These are phyloP conservation scores for Noctua pronuba DNA, from an alignment of 2,888 invertebrate species.

Conservation along the genomic window DNA sequence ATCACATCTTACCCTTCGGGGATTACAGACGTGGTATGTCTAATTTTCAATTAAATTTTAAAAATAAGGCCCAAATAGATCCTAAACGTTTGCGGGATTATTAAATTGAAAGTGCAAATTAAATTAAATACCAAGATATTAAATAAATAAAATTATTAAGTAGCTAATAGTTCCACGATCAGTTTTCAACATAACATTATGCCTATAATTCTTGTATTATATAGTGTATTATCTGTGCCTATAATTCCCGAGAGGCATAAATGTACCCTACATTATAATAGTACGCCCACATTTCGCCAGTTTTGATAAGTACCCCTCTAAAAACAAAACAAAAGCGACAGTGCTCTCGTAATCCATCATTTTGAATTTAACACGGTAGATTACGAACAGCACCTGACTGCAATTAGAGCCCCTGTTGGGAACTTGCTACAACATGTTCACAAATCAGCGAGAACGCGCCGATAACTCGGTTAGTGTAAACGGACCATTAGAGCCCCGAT, in stretches of 20 bases:
- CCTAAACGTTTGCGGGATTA: neutral
- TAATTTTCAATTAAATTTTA: neutral
- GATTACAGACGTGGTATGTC: too few species aligned
- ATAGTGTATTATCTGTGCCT: too few species aligned
- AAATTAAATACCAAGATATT: neutral
- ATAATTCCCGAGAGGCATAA: too few species aligned
- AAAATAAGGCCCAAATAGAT: too few species aligned
- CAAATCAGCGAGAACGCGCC: neutral
- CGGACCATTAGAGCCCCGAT: constrained; percentile 15
- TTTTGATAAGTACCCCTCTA: neutral
- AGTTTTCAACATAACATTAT: neutral
- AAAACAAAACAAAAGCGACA: neutral
- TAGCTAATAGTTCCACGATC: neutral
- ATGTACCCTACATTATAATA: too few species aligned
- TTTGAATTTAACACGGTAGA: neutral
- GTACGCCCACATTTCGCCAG: too few species aligned
- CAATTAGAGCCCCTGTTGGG: constrained; percentile 7
- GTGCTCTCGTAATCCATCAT: neutral
- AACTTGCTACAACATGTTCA: constrained; percentile 6
- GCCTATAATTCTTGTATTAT: too few species aligned
- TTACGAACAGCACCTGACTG: constrained; percentile 3
- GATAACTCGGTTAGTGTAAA: constrained; percentile 28
- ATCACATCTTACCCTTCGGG: too few species aligned
- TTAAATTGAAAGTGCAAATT: neutral
- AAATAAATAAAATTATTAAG: too few species aligned